Evolutionary conservation across 2,113 vertebrate genomes (phyloP).

Genomic region (Sander lucioperca): DNA sequence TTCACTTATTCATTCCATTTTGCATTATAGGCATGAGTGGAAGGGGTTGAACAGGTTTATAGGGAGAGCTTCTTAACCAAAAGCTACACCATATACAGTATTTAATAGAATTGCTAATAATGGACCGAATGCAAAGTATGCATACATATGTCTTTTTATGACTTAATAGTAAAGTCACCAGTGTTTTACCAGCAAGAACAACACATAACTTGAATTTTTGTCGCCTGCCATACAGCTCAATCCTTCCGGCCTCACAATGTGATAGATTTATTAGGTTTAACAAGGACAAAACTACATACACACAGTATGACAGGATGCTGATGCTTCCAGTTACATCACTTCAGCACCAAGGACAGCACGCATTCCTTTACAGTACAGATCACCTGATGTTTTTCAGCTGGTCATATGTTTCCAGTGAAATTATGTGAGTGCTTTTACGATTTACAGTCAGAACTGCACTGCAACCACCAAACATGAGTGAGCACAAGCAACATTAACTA

Average conservation of each 20-base stretch:
- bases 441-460: background rate
- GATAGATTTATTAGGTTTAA: background rate
- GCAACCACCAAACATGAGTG: background rate
- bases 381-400: background rate
- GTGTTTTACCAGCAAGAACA: background rate
- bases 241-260: background rate
- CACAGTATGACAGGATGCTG: background rate
- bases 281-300: background rate
- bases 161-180: background rate
- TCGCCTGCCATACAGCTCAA: background rate
- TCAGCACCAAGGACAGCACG: conserved; percentile 30
- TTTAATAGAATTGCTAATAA: background rate
- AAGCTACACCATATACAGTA: background rate
- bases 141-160: background rate
- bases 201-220: background rate
- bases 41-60: background rate
- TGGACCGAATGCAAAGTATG: background rate
- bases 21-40: background rate
- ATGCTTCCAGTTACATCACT: background rate
- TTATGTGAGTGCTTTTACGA: background rate
- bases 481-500: background rate
- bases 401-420: background rate
- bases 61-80: background rate
- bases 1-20: background rate
- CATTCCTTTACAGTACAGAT: background rate